phyloP scores from a whole-genome alignment of 2,888 invertebrate species.

The Phoenoteleia sp. region DNA sequence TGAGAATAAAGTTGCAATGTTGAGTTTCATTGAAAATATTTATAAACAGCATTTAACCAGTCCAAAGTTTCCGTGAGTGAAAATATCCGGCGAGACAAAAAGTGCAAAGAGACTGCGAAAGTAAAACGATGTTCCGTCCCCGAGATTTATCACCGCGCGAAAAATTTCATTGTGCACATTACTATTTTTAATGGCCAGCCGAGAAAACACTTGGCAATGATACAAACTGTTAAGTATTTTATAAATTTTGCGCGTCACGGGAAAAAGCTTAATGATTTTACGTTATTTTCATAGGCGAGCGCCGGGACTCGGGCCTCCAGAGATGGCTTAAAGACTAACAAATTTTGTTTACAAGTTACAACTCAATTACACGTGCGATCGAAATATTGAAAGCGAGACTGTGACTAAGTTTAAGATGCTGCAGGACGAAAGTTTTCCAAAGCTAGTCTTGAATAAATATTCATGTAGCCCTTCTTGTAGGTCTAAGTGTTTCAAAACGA shows the following conservation, averaged over 20 bases:
- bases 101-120: slow-evolving; percentile 60
- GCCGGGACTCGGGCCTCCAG: neutral
- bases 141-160: slow-evolving; percentile 66
- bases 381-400: slow-evolving; percentile 31
- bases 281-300: slow-evolving; percentile 42
- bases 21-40: slow-evolving; percentile 57
- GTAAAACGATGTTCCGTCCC: slow-evolving; percentile 61
- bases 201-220: slow-evolving; percentile 65
- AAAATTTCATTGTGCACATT: slow-evolving; percentile 69
- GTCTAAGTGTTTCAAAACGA: too few relatives aligned
- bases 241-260: slow-evolving; percentile 53
- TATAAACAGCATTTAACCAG: slow-evolving; percentile 63
- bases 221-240: slow-evolving; percentile 70
- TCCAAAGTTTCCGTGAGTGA: slow-evolving; percentile 56
- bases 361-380: neutral
- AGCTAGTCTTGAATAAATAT: too few relatives aligned
- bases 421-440: too few relatives aligned
- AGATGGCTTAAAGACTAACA: neutral
- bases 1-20: slow-evolving; percentile 24
- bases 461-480: too few relatives aligned
- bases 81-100: slow-evolving; percentile 58
- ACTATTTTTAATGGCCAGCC: slow-evolving; percentile 67
- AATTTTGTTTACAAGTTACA: slow-evolving; percentile 1
- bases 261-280: slow-evolving; percentile 65
- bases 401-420: too few relatives aligned